A percentile compares a stretch with the other conserved stretches of the same genome.
phyloP scores from a whole-genome alignment of 2,113 vertebrate genomes.

The Diglossa brunneiventris region DNA sequence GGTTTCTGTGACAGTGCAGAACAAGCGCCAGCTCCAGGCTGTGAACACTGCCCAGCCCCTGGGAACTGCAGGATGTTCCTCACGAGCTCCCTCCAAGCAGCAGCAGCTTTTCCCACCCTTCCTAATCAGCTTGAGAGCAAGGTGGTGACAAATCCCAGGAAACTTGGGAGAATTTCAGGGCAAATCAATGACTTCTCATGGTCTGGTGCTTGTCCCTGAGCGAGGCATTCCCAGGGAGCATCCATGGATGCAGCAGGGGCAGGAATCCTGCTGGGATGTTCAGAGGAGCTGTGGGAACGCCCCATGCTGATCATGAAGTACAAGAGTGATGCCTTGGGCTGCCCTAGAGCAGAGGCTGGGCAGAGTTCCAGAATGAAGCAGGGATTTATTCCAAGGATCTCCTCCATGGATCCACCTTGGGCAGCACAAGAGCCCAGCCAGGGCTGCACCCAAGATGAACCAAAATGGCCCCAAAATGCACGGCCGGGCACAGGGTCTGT shows the following conservation, averaged over 20 bases:
- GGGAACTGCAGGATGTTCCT: background rate
- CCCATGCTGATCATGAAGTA: background rate
- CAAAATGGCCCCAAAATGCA: no score
- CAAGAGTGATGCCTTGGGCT: background rate
- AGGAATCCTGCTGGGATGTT: background rate
- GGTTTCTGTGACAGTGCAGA: background rate
- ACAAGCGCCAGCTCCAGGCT: background rate
- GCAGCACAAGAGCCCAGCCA: no score
- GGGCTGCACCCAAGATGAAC: no score
- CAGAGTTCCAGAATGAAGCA: background rate
- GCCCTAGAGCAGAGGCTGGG: background rate
- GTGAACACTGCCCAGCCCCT: background rate
- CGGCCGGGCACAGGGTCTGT: no score
- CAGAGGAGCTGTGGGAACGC: background rate
- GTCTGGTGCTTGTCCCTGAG: background rate
- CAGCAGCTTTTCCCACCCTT: background rate
- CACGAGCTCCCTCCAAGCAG: background rate
- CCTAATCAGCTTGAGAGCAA: background rate
- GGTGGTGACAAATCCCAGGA: accelerated
- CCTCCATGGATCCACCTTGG: background rate
- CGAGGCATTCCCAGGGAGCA: accelerated
- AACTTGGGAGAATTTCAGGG: accelerated
- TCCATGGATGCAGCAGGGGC: background rate
- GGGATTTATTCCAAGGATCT: background rate
- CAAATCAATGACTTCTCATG: accelerated